Base-by-base conservation (phyloP, 2,113 vertebrate species). In the Gobiocypris rarus region DNA sequence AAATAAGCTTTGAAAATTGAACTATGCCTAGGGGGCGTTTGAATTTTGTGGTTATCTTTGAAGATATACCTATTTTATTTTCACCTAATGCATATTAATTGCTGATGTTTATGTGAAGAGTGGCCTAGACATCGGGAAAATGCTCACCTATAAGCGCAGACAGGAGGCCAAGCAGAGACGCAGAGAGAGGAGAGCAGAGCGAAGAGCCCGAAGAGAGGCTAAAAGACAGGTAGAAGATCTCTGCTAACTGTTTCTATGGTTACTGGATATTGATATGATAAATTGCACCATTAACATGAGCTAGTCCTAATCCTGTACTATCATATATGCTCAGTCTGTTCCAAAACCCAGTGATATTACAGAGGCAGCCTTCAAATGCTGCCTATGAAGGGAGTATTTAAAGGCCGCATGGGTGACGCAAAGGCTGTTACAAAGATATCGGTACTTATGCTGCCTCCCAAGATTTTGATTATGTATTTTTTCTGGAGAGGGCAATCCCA, bases 141-240 rank as follows among this genome's bases (percentile, higher is more conserved):
- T 99, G 90, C 94, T 99, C 4, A 88, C 94, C 50, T 96, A 95
- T 84, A 99, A 98, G 90, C 96, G 94, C 89, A 96, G 96, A 83
- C 93, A 95, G 73, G 92, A 97, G 83, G 95, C 91, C 86, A 97
- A 96, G 90, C 92, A 95, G 91, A 95, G 93, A 85, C 93, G 94
- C 22, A 91, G 94, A 86, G 90, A 96, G 88, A 95, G 91, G 80
- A 93, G 92, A 76, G 91, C 91, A 0, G 93, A 94, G 88, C 96
- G 94, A 85, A 91, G 94, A 85, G 93, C 93, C 17, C 93, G 91
- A 90, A 95, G 94, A 84, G 90, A 91, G 59, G 93, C 92, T 61
- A 94, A 91, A 85, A 91, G 86, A 94, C 91, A 93, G 89, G 93
- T 95, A 83, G 85, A 74, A 5, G n/a, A 9, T 26, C 61, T 52